phyloP scores from a whole-genome alignment of 2,888 invertebrate genomes.

The Palloptera scutellata region DNA sequence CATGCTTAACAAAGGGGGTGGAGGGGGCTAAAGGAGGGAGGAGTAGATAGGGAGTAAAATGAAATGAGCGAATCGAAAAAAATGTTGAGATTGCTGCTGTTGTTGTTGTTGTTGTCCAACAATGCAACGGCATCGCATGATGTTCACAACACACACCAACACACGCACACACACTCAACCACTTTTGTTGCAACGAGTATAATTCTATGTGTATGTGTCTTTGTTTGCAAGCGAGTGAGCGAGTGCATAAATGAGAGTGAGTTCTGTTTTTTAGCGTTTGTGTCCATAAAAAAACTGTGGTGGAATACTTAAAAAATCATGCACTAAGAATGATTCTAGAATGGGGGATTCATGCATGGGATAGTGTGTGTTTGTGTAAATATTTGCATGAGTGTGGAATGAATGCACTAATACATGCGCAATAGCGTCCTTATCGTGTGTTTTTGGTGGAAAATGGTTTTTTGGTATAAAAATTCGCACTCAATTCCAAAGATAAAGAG shows the following conservation, averaged over 20 bases:
- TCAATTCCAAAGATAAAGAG: no score
- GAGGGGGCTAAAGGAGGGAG: no score
- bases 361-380: not conserved
- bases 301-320: not conserved
- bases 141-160: not conserved
- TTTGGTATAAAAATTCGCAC: not conserved
- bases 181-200: not conserved
- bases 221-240: not conserved
- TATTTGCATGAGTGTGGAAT: not conserved
- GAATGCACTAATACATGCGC: constrained; percentile 27
- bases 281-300: not conserved
- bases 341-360: not conserved
- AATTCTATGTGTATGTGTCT: not conserved
- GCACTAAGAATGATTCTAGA: not conserved
- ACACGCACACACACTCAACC: not conserved
- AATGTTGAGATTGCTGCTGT: no score
- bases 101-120: no score
- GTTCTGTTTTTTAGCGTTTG: not conserved
- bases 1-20: no score
- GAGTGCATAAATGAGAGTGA: not conserved
- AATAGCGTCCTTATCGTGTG: constrained; percentile 11
- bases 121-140: no score
- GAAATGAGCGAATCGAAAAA: no score
- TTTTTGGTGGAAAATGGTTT: not conserved
- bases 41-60: no score